Conservation (phyloP, 2,113 vertebrate genomes). For the Osmerus mordax region DNA sequence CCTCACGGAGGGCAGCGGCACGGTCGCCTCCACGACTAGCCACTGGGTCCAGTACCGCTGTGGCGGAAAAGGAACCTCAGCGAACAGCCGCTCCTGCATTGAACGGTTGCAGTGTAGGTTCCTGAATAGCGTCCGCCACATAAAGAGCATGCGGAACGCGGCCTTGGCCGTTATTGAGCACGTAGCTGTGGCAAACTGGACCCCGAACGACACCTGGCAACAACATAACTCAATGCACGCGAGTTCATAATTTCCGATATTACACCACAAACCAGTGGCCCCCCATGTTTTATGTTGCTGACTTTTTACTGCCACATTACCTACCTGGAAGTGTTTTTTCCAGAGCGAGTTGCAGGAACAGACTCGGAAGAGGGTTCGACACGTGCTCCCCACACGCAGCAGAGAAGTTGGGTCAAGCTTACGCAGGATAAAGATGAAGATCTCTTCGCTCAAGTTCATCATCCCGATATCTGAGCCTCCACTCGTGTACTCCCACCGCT, state of each 20-base stretch:
- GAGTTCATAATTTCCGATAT: not conserved
- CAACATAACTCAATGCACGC: not conserved
- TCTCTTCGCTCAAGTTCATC: constrained; percentile 56
- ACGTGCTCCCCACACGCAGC: constrained; percentile 52
- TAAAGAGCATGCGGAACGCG: constrained; percentile 55
- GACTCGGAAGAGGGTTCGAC: constrained; percentile 47
- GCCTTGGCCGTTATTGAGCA: constrained; percentile 34
- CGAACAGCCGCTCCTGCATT: constrained; percentile 63
- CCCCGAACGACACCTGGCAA: constrained; percentile 45
- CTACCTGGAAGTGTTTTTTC: constrained; percentile 58
- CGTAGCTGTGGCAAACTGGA: constrained; percentile 26
- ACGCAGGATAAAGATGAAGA: constrained; percentile 48
- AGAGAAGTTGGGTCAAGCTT: constrained; percentile 56
- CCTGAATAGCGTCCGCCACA: constrained; percentile 45
- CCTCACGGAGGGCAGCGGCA: constrained; percentile 48
- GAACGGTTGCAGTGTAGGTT: constrained; percentile 56
- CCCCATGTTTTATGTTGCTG: not conserved
- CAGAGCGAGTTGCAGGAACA: constrained; percentile 58
- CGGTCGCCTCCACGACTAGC: constrained; percentile 54
- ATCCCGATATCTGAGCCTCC: constrained; percentile 17
- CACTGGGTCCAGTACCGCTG: constrained; percentile 52
- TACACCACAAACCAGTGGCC: too few species aligned
- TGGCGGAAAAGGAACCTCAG: constrained; percentile 13
- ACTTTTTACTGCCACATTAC: not conserved
- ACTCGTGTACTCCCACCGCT: not conserved